phyloP scores from a whole-genome alignment of 2,113 vertebrate genomes.

The Thalassoma bifasciatum region DNA sequence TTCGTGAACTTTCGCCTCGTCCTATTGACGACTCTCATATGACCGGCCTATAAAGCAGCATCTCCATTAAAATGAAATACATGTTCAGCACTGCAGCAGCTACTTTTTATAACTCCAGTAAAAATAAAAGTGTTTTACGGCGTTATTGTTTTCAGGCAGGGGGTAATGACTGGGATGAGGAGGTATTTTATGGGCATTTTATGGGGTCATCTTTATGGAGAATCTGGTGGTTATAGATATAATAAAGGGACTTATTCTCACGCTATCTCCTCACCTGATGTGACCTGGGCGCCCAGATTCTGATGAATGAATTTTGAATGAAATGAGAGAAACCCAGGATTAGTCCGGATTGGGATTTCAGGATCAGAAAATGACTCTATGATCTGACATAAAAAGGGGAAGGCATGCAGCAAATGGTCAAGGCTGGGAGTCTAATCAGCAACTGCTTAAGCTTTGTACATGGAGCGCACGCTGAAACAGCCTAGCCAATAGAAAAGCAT shows the following conservation, averaged over 20 bases:
- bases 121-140: conserved; percentile 82
- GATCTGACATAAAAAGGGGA: too few species aligned
- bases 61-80: conserved; percentile 79
- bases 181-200: conserved; percentile 82
- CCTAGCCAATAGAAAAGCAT: too few species aligned
- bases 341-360: too few species aligned
- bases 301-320: too few species aligned
- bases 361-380: too few species aligned
- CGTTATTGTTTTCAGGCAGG: conserved; percentile 81
- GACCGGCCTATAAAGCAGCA: conserved; percentile 78
- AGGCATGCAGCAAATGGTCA: too few species aligned
- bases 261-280: conserved; percentile 63
- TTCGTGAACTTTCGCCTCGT: conserved; percentile 67
- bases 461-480: too few species aligned
- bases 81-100: conserved; percentile 66
- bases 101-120: conserved; percentile 80
- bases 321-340: not conserved
- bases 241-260: conserved; percentile 78
- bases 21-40: conserved; percentile 81
- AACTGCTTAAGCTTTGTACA: too few species aligned
- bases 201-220: conserved; percentile 79
- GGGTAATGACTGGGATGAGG: conserved; percentile 74
- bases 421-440: too few species aligned
- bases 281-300: not conserved
- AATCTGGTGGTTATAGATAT: conserved; percentile 69